These are phyloP conservation scores for Acromyrmex heyeri DNA, from an alignment of 1,140 invertebrate genomes.

Conservation along the genomic window DNA sequence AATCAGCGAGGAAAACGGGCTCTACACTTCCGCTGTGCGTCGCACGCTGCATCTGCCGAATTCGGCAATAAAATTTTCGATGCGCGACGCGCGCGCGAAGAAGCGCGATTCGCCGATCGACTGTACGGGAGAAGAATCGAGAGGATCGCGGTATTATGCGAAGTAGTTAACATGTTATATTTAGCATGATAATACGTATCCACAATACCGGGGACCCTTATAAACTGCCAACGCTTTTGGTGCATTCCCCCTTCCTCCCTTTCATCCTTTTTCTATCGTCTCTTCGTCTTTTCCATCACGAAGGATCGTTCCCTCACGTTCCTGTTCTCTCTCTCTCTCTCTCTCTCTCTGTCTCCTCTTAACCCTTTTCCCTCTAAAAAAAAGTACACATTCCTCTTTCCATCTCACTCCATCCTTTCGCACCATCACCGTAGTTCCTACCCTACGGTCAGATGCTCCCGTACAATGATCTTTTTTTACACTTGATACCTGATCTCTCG, in stretches of 20 bases:
- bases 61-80: slow-evolving; percentile 75
- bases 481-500: slow-evolving; percentile 84
- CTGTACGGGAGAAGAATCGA: slow-evolving; percentile 67
- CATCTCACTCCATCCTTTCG: slow-evolving; percentile 56
- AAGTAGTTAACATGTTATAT: slow-evolving; percentile 88
- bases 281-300: slow-evolving; percentile 26
- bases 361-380: background rate
- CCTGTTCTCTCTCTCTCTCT: slow-evolving; percentile 26
- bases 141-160: slow-evolving; percentile 82
- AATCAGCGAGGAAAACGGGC: slow-evolving; percentile 40
- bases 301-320: slow-evolving; percentile 47
- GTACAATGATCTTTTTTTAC: slow-evolving; percentile 83
- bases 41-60: slow-evolving; percentile 68
- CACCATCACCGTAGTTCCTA: slow-evolving; percentile 74
- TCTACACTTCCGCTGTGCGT: background rate
- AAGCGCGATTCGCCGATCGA: slow-evolving; percentile 75
- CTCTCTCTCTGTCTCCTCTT: slow-evolving; percentile 36
- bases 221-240: slow-evolving; percentile 86
- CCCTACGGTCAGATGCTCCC: slow-evolving; percentile 85
- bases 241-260: slow-evolving; percentile 73
- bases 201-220: slow-evolving; percentile 85
- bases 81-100: slow-evolving; percentile 56
- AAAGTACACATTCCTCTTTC: slow-evolving; percentile 43
- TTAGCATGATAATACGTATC: slow-evolving; percentile 86
- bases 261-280: slow-evolving; percentile 52